A percentile compares a stretch with the other conserved stretches of the same genome.
phyloP scores from a whole-genome alignment of 2,113 vertebrate species.

The Hypomesus transpacificus region DNA sequence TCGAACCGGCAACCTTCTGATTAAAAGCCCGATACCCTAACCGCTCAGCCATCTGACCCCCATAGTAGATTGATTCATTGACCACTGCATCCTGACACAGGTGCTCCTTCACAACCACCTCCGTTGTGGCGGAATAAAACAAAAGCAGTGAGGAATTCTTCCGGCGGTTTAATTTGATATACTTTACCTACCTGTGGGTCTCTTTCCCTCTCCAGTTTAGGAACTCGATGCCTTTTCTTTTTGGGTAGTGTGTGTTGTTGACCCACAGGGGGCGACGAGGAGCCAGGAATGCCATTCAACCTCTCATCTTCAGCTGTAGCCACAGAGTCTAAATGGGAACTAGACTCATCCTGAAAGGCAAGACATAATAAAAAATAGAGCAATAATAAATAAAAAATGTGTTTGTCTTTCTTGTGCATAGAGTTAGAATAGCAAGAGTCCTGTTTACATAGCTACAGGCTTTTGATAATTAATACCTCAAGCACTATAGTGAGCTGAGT shows the following conservation, averaged over 20 bases:
- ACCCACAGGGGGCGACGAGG: conserved; percentile 39
- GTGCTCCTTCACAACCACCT: too few relatives aligned
- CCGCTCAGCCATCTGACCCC: too few relatives aligned
- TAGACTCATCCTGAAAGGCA: conserved; percentile 64
- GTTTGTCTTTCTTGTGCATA: too few relatives aligned
- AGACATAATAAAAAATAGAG: neutral
- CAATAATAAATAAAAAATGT: neutral
- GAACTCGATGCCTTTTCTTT: conserved; percentile 67
- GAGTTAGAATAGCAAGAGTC: too few relatives aligned
- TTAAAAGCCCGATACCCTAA: too few relatives aligned
- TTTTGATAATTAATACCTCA: conserved; percentile 70
- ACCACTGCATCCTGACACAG: too few relatives aligned
- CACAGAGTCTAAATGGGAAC: conserved; percentile 50
- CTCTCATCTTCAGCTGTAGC: conserved; percentile 55
- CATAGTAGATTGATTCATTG: too few relatives aligned
- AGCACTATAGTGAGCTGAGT: conserved; percentile 80
- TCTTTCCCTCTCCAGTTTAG: conserved; percentile 67
- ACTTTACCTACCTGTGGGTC: conserved; percentile 60
- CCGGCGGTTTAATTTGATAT: too few relatives aligned
- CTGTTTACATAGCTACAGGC: too few relatives aligned
- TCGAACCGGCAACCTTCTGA: too few relatives aligned
- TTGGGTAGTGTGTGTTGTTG: conserved; percentile 60
- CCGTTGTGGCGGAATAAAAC: too few relatives aligned
- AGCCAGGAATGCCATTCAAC: conserved; percentile 57
- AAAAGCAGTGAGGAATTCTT: too few relatives aligned